These are phyloP conservation scores for Dolichotis patagonum DNA, from an alignment of 2,113 vertebrate genomes.

Conservation along the genomic window DNA sequence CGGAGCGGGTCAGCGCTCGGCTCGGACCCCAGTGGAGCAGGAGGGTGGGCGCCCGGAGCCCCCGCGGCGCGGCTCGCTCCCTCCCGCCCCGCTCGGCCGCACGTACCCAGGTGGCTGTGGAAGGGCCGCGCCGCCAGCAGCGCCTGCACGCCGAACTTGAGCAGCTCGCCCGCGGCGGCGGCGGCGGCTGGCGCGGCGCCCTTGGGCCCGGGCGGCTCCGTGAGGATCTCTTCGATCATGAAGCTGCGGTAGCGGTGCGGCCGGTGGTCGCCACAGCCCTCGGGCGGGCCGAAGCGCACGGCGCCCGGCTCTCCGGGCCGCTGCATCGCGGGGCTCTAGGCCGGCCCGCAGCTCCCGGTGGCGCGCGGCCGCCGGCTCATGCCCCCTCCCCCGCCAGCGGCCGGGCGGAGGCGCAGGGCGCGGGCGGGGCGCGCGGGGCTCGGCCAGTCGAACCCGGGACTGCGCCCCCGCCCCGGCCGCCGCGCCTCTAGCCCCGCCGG, in stretches of 20 bases:
- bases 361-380: constrained; percentile 75
- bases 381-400: constrained; percentile 74
- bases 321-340: constrained; percentile 89
- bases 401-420: constrained; percentile 76
- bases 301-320: constrained; percentile 93
- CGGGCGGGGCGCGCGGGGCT: constrained; percentile 76
- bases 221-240: constrained; percentile 99
- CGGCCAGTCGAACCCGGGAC: constrained; percentile 75
- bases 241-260: constrained; percentile 98
- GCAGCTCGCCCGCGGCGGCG: constrained; percentile 91
- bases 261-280: constrained; percentile 92
- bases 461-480: constrained; percentile 79
- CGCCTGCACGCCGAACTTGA: constrained; percentile 97
- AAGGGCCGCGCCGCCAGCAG: constrained; percentile 94
- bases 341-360: constrained; percentile 74
- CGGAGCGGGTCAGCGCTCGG: not conserved
- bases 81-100: not conserved
- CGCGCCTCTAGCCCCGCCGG: constrained; percentile 67
- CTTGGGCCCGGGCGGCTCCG: constrained; percentile 93
- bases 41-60: not conserved
- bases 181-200: constrained; percentile 88
- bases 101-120: constrained; percentile 95
- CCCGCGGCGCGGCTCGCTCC: constrained; percentile 31
- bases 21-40: not conserved
- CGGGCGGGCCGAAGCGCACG: constrained; percentile 91